Base-by-base conservation (phyloP, 1,140 invertebrate species). In the Aleiodes sp. region DNA sequence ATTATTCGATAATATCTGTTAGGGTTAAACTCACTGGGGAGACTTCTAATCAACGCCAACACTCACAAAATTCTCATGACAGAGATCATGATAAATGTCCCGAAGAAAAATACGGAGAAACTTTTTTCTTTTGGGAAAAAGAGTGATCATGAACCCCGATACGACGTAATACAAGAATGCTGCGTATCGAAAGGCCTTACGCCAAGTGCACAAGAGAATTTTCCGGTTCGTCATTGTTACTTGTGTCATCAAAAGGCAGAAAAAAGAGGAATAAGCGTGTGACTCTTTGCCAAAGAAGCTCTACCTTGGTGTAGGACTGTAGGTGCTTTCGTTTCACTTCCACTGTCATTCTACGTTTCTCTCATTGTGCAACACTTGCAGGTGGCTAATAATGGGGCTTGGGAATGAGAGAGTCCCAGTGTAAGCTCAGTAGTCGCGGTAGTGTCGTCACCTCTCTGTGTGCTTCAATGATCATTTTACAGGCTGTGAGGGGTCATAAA, bases 381-480 rank as follows among this genome's bases (percentile, higher is more conserved):
- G 28, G 19, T 57, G 64, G 33, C 46, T 59, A 24, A 66, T 57
- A 41, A 68, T 26, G 37, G 29, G 3, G 35, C 14, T 21, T 10
- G 43, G 26, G 16, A 69, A 28, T 65, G 61, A 52, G 39, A 43
- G 39, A 31, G 41, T 28, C 65, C 66, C 46, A 73, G 57, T 74
- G 68, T 73, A 4, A 59, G 67, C 75, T 77, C 80, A 76, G 78
- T 78, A 82, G 77, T 28, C 77, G 74, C 74, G 61, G 76, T 74
- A 80, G 77, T 75, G 77, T 83, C 80, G 72, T 78, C 79, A 81
- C 82, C 71, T 76, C 66, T 62, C 19, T 68, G 72, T 66, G 69
- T 57, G 56, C 63, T 57, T 35, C 76, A 72, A 81, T 81, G 70
- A 83, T 83, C 73, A 71, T 75, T 83, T 80, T 82, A 81, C 75